Evolutionary conservation across 2,797 vertebrate genomes (phyloP).

Genomic region (Numenius phaeopus): DNA sequence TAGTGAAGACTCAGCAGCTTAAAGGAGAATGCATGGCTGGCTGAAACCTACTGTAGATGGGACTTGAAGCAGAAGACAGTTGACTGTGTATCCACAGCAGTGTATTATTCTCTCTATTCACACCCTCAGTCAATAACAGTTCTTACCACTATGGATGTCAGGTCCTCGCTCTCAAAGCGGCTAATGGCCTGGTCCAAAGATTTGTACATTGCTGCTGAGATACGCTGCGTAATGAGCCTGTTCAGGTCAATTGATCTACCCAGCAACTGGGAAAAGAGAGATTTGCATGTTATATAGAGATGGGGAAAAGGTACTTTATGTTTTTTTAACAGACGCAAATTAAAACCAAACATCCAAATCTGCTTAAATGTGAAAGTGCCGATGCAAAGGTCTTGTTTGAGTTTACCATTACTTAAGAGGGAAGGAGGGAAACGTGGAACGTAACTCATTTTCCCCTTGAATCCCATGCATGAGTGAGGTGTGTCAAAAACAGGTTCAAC

Average conservation of each 20-base stretch:
- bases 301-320: not conserved
- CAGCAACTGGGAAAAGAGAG: constrained; percentile 79
- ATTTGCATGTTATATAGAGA: not conserved
- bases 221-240: constrained; percentile 91
- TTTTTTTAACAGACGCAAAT: not conserved
- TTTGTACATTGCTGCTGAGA: constrained; percentile 93
- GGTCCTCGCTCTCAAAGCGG: constrained; percentile 92
- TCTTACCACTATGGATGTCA: constrained; percentile 92
- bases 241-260: constrained; percentile 92
- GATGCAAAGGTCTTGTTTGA: fast-evolving
- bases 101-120: not conserved
- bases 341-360: not conserved
- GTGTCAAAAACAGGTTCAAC: not conserved
- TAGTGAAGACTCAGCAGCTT: not conserved
- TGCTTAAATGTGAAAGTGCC: not conserved
- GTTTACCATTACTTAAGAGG: not conserved
- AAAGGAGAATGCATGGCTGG: not conserved
- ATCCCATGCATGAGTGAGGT: fast-evolving
- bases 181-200: constrained; percentile 92
- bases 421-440: not conserved
- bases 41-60: not conserved
- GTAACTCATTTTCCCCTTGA: not conserved
- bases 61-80: not conserved
- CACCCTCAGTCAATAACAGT: not conserved
- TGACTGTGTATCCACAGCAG: not conserved